A percentile compares a stretch with the other conserved stretches of the same genome.
Conservation (phyloP, 2,113 vertebrate genomes). For the Bubo bubo region DNA sequence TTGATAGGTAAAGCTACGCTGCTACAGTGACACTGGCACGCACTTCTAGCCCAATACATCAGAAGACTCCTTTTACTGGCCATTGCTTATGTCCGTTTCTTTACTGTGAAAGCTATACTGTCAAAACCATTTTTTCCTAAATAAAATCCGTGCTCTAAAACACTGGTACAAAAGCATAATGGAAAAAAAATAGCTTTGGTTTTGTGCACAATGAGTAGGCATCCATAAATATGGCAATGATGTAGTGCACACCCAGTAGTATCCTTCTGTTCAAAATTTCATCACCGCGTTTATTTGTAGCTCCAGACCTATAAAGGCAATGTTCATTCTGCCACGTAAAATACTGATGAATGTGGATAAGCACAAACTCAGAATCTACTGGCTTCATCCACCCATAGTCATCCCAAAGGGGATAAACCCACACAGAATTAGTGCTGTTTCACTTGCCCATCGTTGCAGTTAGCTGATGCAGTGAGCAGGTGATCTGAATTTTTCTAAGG, state of each 20-base stretch:
- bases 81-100: neutral
- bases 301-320: neutral
- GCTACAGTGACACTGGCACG: neutral
- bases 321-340: neutral
- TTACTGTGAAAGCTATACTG: neutral
- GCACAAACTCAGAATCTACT: neutral
- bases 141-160: neutral
- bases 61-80: neutral
- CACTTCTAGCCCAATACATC: no score
- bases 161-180: neutral
- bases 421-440: neutral
- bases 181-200: neutral
- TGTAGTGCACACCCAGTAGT: neutral
- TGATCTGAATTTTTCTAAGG: neutral
- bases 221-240: neutral
- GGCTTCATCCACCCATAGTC: neutral
- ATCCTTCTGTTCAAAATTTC: neutral
- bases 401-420: neutral
- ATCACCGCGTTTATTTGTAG: accelerated
- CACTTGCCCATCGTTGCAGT: neutral
- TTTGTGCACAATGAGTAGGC: neutral
- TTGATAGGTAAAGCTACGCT: neutral
- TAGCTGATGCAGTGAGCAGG: neutral
- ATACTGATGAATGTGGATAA: neutral
- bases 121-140: neutral